A percentile compares a stretch with the other conserved stretches of the same genome.
These are phyloP conservation scores for Hydrolagus affinis DNA, from an alignment of 2,113 vertebrate genomes.

Conservation along the genomic window DNA sequence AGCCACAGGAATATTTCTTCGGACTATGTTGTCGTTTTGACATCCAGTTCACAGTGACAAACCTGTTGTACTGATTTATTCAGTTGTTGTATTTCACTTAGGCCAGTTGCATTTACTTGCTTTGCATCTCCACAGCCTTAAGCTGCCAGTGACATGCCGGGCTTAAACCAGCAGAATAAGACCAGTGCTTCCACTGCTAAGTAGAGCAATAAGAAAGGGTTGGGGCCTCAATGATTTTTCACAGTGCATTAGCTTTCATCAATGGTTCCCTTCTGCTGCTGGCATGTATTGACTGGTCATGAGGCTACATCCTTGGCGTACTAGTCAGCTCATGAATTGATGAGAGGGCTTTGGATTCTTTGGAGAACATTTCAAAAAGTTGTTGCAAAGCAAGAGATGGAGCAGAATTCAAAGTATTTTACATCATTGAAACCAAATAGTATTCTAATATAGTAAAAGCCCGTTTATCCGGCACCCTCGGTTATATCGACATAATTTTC, in stretches of 20 bases:
- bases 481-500: too few species aligned
- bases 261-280: neutral
- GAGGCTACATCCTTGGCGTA: neutral
- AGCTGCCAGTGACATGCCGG: neutral
- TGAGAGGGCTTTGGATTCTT: too few species aligned
- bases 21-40: neutral
- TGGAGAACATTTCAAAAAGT: too few species aligned
- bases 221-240: neutral
- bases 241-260: neutral
- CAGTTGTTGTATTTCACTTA: neutral
- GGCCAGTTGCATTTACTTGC: neutral
- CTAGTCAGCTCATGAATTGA: too few species aligned
- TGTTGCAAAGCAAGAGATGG: too few species aligned
- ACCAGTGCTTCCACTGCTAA: neutral
- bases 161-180: neutral
- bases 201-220: neutral
- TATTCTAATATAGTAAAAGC: too few species aligned
- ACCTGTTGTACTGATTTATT: slow-evolving; percentile 20
- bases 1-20: neutral
- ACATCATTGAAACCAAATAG: too few species aligned
- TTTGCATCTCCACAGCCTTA: slow-evolving; percentile 9
- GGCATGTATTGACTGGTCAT: neutral
- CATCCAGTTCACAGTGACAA: neutral
- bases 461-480: too few species aligned
- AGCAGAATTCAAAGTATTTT: too few species aligned